Evolutionary conservation across 2,113 vertebrate species (phyloP), one percentile per base, ranked within the genome.

Genomic region (Sebastes fasciatus): DNA sequence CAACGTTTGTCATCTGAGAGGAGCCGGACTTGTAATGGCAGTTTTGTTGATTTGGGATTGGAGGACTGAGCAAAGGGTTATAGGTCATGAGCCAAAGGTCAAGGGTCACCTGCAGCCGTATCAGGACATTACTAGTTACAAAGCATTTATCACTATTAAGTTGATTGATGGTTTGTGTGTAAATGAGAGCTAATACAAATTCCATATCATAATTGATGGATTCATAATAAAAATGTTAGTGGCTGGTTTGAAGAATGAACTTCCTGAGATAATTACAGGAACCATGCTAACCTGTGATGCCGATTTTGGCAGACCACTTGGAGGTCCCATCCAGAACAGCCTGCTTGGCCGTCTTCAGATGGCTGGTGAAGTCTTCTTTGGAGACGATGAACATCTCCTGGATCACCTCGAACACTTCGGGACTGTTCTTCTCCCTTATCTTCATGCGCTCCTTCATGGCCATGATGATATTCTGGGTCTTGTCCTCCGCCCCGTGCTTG

Each of bases 371-470:
- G 77, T 99, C 98, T 85, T 99, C 98, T 88, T 97, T 99, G 40
- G 96, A 95, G 88, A 99, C 89, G 63, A 96, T 95, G 89, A 99
- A 99, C 96, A 99, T 97, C 92, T 99, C 97, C 93, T 97, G 97
- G 87, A 99, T 99, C 65, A 99, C 92, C 88, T 99, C 96, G 75
- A 99, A 99, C 67, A 99, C 97, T 42, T 99, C 98, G 0, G 98
- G 98, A 0, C 96, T 93, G 84, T 99, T 99, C 93, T 96, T 98
- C 91, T 99, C 98, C 34, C 98, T 92, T 85, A 99, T 97, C 91
- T 98, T 99, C 98, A 99, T 99, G 74, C 97, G 96, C 85, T 99
- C 98, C 84, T 98, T 99, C 98, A 99, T 99, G 43, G 98, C 98
- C 90, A 96, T 97, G 85, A 99, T 99, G 83, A 99, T 99, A 82